A percentile compares a stretch with the other conserved stretches of the same genome.
phyloP scores from a whole-genome alignment of 2,888 invertebrate species.

The Nephrotoma flavescens region DNA sequence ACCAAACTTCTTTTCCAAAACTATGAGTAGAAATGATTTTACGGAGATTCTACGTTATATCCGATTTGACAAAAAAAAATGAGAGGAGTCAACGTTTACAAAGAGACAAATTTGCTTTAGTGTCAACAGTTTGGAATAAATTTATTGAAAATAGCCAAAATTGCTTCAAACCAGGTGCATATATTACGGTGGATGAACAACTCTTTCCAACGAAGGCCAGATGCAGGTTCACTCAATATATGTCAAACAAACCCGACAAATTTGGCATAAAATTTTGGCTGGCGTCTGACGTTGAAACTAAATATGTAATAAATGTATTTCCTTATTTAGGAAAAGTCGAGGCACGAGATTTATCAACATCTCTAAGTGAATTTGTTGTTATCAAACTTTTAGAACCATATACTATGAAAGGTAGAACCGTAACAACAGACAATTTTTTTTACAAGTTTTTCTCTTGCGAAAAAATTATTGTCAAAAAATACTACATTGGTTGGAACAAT shows the following conservation, averaged over 20 bases:
- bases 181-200: slow-evolving; percentile 11
- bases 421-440: slow-evolving; percentile 7
- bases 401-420: neutral
- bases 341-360: neutral
- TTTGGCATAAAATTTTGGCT: too few species aligned
- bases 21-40: slow-evolving; percentile 11
- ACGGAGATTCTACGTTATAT: slow-evolving; percentile 15
- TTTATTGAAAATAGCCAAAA: slow-evolving; percentile 14
- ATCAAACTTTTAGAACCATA: neutral
- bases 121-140: slow-evolving; percentile 15
- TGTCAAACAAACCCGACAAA: slow-evolving; percentile 8
- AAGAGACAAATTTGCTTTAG: slow-evolving; percentile 9
- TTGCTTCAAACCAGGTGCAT: slow-evolving; percentile 14
- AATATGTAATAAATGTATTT: too few species aligned
- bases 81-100: slow-evolving; percentile 11
- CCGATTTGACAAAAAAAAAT: slow-evolving; percentile 15
- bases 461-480: neutral
- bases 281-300: too few species aligned
- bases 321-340: neutral
- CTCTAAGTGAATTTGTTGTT: neutral
- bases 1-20: too few species aligned
- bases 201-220: slow-evolving; percentile 15
- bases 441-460: neutral
- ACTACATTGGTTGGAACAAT: slow-evolving; percentile 4
- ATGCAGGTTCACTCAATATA: slow-evolving; percentile 17